Evolutionary conservation across 2,113 vertebrate species (phyloP).

Genomic region (Labeo catla): DNA sequence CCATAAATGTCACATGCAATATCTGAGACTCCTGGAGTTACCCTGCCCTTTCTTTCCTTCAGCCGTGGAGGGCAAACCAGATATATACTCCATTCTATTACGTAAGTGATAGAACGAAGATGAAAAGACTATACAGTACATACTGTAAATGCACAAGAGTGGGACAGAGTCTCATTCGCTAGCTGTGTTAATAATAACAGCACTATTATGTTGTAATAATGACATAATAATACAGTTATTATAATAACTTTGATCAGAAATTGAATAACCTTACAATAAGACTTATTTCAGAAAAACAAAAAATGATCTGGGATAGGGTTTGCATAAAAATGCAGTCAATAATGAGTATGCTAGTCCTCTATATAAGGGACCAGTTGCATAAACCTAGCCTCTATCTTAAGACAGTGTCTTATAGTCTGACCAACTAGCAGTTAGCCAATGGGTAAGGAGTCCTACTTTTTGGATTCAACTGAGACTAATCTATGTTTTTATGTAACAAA

Average conservation of each 20-base stretch:
- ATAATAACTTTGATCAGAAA: too few species aligned
- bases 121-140: neutral
- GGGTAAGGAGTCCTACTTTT: too few species aligned
- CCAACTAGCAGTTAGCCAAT: too few species aligned
- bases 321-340: neutral
- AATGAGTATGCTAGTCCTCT: neutral
- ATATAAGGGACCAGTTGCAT: too few species aligned
- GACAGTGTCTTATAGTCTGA: too few species aligned
- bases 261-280: too few species aligned
- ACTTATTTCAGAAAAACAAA: neutral
- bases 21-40: constrained; percentile 22
- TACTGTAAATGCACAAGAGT: neutral
- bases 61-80: neutral
- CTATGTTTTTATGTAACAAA: too few species aligned
- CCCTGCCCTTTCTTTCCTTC: neutral
- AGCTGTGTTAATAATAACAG: neutral
- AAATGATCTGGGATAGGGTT: neutral
- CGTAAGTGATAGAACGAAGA: neutral
- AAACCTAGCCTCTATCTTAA: too few species aligned
- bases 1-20: constrained; percentile 43
- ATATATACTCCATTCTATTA: neutral
- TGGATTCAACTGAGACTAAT: too few species aligned
- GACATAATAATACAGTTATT: too few species aligned
- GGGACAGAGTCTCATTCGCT: neutral
- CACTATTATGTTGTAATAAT: too few species aligned